Evolutionary conservation across 2,113 vertebrate species (phyloP), one percentile per base, ranked within the genome.

Genomic region (Lepisosteus osseus): DNA sequence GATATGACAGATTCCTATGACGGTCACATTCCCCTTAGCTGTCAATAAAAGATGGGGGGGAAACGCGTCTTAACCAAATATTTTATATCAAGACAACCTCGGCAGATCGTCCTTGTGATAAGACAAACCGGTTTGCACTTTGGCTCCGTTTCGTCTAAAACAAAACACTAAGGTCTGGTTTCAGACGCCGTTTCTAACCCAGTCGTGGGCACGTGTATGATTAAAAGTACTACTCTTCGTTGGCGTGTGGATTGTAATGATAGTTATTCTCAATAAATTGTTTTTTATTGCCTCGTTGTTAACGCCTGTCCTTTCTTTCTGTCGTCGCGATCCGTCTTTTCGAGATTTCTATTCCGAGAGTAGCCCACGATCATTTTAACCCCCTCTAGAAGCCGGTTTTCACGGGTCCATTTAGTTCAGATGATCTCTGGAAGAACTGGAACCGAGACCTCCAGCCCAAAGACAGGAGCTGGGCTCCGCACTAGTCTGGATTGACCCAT

Each of bases 101-200:
- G 75, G 59, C 41, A 43, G 68, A 75, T 73, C 72, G 68, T 51
- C 74, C 70, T 44, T 76, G 59, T 76, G 72, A 73, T 68, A 72
- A 29, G 29, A 29, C 70, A 68, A 79, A 56, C 57, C 47, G 29
- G 76, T 80, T 73, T 78, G 77, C 81, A 85, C 84, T 85, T 86
- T 86, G 76, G 69, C 76, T 82, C 80, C 44, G 74, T 77, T 79
- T 73, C 54, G 67, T 29, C 29, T 29, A 29, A 29, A 29, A 29
- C 29, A 78, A 61, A 78, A 76, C 76, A 67, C 74, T 76, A 72
- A 70, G 41, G 69, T 69, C 67, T 45, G 74, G 66, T 74, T 15
- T 73, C 29, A 72, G 72, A 71, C 43, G 68, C 78, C 68, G 68
- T 82, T 65, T 72, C 71, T 80, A 80, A 81, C 71, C 81, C 69